Evolutionary conservation across 2,113 vertebrate genomes (phyloP), one percentile per base, ranked within the genome.

Genomic region (Lipophrys pholis): DNA sequence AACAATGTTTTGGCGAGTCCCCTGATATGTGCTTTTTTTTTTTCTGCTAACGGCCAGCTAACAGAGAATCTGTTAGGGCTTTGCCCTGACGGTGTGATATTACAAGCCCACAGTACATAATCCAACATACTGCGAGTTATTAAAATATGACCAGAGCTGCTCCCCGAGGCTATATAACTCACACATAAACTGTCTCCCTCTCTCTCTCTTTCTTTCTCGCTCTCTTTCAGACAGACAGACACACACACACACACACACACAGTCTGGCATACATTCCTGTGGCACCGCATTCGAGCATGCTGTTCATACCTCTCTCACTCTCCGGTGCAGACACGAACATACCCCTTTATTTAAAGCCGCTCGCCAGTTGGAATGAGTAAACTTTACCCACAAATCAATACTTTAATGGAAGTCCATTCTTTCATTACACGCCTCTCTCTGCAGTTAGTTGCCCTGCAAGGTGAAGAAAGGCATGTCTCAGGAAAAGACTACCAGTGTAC

Each of bases 101-200:
- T 91, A 91, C 88, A 90, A 86, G 85, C 87, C 87, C 76, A 69
- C 87, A 86, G 84, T 84, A 91, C 87, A 88, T 90, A 86, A 91
- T 87, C 84, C 87, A 85, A 90, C 88, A 87, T 81, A 88, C 75
- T 86, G 83, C 54, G 57, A 87, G 88, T 90, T 92, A 91, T 92
- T 92, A 92, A 91, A 91, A 90, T 89, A 90, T 90, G 90, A 87
- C 87, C 89, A 85, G 88, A 90, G 87, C 78, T 73, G 84, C 85
- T 90, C 91, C 88, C 90, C 5, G 3, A 86, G 88, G 87, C 70
- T 41, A 51, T 84, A 78, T 89, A 88, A 88, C 83, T 75, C 76
- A 62, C 83, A 82, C 74, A 75, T 78, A 69, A 68, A 68, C 61
- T 64, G 58, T 81, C 82, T 76, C 83, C 59, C 42, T 14, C 60